Conservation (phyloP, 2,797 vertebrate species). For the Meda fulgida region DNA sequence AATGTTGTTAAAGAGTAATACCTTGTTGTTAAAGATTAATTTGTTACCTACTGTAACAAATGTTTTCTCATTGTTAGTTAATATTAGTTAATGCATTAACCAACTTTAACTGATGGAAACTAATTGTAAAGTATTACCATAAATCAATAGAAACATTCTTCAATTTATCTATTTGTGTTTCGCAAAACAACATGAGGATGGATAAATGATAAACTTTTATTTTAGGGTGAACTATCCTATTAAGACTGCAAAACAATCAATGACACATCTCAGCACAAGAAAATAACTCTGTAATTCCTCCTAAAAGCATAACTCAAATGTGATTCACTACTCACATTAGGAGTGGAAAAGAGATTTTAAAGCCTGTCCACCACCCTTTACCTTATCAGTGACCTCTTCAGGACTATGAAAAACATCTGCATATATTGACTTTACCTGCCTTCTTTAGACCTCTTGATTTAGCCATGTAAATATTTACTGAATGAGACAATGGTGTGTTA, state of each 20-base stretch:
- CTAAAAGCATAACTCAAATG: neutral
- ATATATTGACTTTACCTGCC: slow-evolving; percentile 21
- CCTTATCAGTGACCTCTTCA: slow-evolving; percentile 24
- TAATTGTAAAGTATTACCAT: neutral
- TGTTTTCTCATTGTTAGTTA: neutral
- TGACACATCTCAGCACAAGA: neutral
- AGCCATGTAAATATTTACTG: slow-evolving; percentile 41
- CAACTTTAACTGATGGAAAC: neutral
- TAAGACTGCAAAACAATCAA: neutral
- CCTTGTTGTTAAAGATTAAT: no score
- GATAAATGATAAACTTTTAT: neutral
- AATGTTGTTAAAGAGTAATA: neutral
- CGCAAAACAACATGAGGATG: neutral
- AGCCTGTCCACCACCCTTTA: neutral
- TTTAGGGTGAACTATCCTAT: neutral
- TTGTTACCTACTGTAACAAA: neutral
- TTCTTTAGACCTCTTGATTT: slow-evolving; percentile 7
- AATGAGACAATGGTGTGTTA: slow-evolving; percentile 40
- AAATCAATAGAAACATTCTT: neutral
- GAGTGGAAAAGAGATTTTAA: slow-evolving; percentile 6
- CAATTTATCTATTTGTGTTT: neutral
- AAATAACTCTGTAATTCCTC: neutral
- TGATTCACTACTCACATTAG: slow-evolving; percentile 13
- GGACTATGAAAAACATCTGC: slow-evolving; percentile 14
- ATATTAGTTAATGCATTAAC: neutral